Evolutionary conservation across 2,113 vertebrate species (phyloP).

Genomic region (Martes martes): DNA sequence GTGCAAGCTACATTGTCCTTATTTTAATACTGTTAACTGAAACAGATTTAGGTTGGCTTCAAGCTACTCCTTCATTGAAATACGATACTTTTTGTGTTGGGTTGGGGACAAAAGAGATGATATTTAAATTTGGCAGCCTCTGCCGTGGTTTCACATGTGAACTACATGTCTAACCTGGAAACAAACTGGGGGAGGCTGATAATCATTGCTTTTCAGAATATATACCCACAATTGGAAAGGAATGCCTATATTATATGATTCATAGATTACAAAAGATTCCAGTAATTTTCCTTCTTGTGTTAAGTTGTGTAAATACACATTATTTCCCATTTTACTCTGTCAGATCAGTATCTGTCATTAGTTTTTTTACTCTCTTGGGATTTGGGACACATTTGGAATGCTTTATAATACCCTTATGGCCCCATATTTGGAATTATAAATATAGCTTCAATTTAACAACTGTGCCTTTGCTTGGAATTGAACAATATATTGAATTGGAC

Average conservation of each 20-base stretch:
- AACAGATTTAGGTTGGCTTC: not conserved
- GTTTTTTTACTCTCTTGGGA: not conserved
- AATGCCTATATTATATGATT: not conserved
- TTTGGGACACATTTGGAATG: not conserved
- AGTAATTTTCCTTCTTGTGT: not conserved
- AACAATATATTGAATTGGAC: not conserved
- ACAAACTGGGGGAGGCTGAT: not conserved
- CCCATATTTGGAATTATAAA: not conserved
- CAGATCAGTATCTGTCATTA: not conserved
- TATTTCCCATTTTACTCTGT: not conserved
- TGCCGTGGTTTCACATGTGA: not conserved
- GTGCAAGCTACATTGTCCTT: not conserved
- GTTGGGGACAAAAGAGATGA: not conserved
- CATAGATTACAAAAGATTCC: not conserved
- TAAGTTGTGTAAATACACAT: not conserved
- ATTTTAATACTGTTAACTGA: not conserved
- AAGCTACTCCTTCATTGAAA: constrained; percentile 15
- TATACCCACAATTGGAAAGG: not conserved
- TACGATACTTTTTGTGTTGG: not conserved
- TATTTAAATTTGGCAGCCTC: not conserved
- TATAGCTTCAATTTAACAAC: not conserved
- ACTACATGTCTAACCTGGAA: not conserved
- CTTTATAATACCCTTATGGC: not conserved
- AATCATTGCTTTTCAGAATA: not conserved
- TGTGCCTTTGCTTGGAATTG: not conserved